phyloP scores from a whole-genome alignment of 2,797 vertebrate genomes.

The Numenius phaeopus region DNA sequence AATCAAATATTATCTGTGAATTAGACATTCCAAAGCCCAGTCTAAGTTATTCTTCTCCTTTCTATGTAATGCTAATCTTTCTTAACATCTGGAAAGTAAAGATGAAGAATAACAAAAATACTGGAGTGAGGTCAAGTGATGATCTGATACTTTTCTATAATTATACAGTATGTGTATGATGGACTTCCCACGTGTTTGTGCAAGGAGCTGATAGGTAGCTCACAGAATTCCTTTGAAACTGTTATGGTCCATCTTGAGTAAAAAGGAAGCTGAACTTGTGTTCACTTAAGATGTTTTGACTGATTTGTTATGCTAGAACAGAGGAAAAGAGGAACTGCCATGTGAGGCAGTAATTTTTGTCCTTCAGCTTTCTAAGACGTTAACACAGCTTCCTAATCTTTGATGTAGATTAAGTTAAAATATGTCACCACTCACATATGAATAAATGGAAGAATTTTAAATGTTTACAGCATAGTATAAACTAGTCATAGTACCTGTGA shows the following conservation, averaged over 20 bases:
- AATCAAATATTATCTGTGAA: not conserved
- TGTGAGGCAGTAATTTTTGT: not conserved
- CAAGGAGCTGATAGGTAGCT: not conserved
- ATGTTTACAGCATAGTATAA: not conserved
- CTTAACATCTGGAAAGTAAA: not conserved
- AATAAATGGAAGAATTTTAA: not conserved
- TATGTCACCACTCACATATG: not conserved
- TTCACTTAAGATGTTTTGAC: not conserved
- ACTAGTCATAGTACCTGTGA: not conserved
- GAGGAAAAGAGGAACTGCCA: not conserved
- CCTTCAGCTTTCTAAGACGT: not conserved
- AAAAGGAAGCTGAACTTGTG: not conserved
- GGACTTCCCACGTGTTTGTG: fast-evolving
- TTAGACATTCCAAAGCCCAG: not conserved
- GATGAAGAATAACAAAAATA: not conserved
- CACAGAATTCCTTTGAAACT: not conserved
- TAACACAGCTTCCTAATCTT: not conserved
- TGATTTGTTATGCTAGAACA: not conserved
- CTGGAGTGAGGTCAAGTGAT: not conserved
- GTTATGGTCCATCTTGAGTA: not conserved
- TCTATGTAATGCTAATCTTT: fast-evolving
- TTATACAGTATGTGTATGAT: not conserved
- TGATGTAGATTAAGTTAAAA: not conserved
- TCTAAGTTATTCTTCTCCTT: not conserved
- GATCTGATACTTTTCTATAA: not conserved